phyloP scores from a whole-genome alignment of 2,888 invertebrate genomes.

The Andrena camellia region DNA sequence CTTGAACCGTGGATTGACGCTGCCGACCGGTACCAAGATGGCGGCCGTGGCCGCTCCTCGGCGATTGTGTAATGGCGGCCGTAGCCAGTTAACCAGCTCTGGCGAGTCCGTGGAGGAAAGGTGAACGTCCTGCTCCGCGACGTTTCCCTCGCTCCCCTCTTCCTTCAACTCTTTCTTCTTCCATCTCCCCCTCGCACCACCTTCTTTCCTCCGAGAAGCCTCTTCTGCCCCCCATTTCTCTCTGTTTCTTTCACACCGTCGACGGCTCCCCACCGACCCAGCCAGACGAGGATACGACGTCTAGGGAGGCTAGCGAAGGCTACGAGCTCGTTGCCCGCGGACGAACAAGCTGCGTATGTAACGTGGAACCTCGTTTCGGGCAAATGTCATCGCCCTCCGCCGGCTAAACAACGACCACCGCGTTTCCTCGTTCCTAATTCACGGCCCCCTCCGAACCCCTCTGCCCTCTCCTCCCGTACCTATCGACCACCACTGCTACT shows the following conservation, averaged over 20 bases:
- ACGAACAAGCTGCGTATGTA: constrained; percentile 59
- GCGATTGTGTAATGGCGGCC: constrained; percentile 84
- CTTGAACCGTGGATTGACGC: constrained; percentile 73
- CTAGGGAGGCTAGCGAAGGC: constrained; percentile 69
- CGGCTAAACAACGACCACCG: constrained; percentile 61
- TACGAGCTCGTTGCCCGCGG: constrained; percentile 57
- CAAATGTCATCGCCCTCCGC: constrained; percentile 71
- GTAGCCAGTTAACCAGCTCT: constrained; percentile 67
- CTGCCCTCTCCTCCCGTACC: constrained; percentile 30
- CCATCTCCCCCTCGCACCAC: not conserved
- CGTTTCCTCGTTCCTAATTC: constrained; percentile 63
- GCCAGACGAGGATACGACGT: constrained; percentile 56
- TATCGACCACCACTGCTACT: not conserved
- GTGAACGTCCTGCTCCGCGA: constrained; percentile 79
- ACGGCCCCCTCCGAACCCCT: constrained; percentile 16
- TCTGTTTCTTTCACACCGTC: constrained; percentile 40
- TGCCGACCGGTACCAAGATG: constrained; percentile 80
- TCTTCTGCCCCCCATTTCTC: constrained; percentile 28
- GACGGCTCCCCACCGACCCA: constrained; percentile 17
- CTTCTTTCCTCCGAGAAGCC: constrained; percentile 33
- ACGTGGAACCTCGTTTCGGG: constrained; percentile 71
- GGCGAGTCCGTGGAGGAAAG: constrained; percentile 74
- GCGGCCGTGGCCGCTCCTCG: constrained; percentile 69
- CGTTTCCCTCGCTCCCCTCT: constrained; percentile 14
- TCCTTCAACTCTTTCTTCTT: constrained; percentile 1